These are phyloP conservation scores for Mustelus asterias DNA, from an alignment of 2,113 vertebrate genomes.

Conservation along the genomic window DNA sequence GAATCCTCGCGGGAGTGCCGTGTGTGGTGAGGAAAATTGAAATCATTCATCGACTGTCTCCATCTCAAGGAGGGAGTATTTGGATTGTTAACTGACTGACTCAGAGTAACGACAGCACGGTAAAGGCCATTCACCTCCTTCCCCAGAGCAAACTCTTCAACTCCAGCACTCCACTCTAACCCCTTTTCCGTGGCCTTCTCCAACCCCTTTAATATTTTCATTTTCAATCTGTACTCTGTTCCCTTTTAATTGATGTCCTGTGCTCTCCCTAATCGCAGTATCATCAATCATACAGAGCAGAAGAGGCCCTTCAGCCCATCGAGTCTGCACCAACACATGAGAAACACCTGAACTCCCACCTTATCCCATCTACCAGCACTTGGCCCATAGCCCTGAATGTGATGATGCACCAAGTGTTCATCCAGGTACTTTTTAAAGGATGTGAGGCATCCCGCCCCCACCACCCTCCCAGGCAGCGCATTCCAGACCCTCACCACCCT, in stretches of 20 bases:
- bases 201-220: neutral
- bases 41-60: constrained; percentile 2
- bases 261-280: neutral
- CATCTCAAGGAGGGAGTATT: neutral
- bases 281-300: no score
- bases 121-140: neutral
- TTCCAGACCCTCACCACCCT: no score
- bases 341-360: no score
- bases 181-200: neutral
- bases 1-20: constrained; percentile 62
- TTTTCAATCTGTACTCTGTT: neutral
- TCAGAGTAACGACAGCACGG: neutral
- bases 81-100: neutral
- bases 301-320: no score
- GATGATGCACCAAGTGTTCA: no score
- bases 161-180: neutral
- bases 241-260: neutral
- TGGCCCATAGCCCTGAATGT: no score
- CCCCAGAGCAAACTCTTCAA: neutral
- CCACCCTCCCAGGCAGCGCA: no score
- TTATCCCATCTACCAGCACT: no score
- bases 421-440: no score
- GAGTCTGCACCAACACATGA: no score
- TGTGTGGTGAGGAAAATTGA: constrained; percentile 64
- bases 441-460: no score